Evolutionary conservation across 2,888 invertebrate species (phyloP), one percentile per base, ranked within the genome.

Genomic region (Disparrhopalites patrizii): DNA sequence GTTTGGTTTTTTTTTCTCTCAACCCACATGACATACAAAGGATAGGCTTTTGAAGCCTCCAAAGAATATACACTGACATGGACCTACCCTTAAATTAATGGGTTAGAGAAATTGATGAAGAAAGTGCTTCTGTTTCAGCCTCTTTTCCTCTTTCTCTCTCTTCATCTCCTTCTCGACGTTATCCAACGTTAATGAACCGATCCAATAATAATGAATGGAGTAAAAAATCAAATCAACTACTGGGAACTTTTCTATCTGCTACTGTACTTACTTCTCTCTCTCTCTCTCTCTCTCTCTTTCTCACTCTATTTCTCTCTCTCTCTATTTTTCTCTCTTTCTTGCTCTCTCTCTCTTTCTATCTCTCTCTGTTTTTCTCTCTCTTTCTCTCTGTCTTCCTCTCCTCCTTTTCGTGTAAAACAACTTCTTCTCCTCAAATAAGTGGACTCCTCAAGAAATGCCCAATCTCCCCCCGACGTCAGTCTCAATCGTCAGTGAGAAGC

Each of bases 111-210:
- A 33, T 23, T 23, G 58, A 36, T 50, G 47, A 47, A 43, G 50
- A 50, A 61, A 58, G 58, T 58, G 58, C 58, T 58, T 58, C 58
- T 58, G 58, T 58, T 58, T 43, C 58, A 58, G 27, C 58, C 15
- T 58, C 58, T 58, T 43, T 18, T n/a, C n/a, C n/a, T n/a, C n/a
- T n/a, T n/a, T n/a, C n/a, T n/a, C n/a, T n/a, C 30, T 3, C 33
- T 33, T 25, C 50, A 61, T 40, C 51, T 51, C 50, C 50, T 61
- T 58, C 43, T n/a, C n/a, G n/a, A 58, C 58, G 43, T 58, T 43
- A 61, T 61, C 60, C 60, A 50, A 31, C 60, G 43, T 50, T 61
- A 61, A 61, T 50, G 60, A 61, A 61, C 60, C 60, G 33, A 61
- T 61, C 60, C 60, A 61, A 47, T 61, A 33, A 47, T 61, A 33